These are phyloP conservation scores for Thaleichthys pacificus DNA, from an alignment of 2,797 vertebrate species.

Conservation along the genomic window DNA sequence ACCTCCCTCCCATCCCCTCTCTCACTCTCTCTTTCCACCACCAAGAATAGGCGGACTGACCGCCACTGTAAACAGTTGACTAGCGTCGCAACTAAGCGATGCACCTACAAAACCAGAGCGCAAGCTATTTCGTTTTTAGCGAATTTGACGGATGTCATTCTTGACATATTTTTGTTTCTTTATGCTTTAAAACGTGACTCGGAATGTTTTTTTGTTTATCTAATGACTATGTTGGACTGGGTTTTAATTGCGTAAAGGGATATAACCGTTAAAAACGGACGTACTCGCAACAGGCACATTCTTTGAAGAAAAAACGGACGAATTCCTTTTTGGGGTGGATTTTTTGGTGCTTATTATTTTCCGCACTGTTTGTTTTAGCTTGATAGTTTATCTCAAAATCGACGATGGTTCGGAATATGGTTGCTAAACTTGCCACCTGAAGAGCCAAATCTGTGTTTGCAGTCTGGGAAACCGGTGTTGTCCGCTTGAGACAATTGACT, in stretches of 20 bases:
- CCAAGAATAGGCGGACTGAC: not conserved
- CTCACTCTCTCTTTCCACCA: not conserved
- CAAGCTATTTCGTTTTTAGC: slow-evolving; percentile 2
- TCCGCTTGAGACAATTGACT: slow-evolving; percentile 2
- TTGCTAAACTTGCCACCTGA: slow-evolving; percentile 17
- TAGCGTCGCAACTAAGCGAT: slow-evolving; percentile 54
- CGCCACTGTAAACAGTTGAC: slow-evolving; percentile 37
- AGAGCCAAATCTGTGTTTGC: slow-evolving; percentile 3
- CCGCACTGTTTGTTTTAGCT: not conserved
- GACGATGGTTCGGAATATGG: slow-evolving; percentile 8
- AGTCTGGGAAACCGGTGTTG: slow-evolving; percentile 8
- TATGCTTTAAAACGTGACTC: slow-evolving; percentile 4
- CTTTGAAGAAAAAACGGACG: slow-evolving; percentile 3
- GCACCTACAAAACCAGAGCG: slow-evolving; percentile 34
- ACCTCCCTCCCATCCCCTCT: not conserved
- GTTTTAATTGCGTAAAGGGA: slow-evolving; percentile 10
- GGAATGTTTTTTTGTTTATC: slow-evolving; percentile 9
- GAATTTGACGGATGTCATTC: slow-evolving; percentile 13
- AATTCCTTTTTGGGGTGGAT: slow-evolving; percentile 2
- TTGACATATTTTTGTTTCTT: slow-evolving; percentile 13
- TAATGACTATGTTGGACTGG: slow-evolving; percentile 9
- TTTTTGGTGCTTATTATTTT: slow-evolving; percentile 4
- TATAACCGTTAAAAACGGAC: slow-evolving; percentile 5
- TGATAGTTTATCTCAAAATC: not conserved
- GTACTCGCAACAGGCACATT: slow-evolving; percentile 2